phyloP scores from a whole-genome alignment of 2,888 invertebrate genomes.

The Punctoribates punctum region DNA sequence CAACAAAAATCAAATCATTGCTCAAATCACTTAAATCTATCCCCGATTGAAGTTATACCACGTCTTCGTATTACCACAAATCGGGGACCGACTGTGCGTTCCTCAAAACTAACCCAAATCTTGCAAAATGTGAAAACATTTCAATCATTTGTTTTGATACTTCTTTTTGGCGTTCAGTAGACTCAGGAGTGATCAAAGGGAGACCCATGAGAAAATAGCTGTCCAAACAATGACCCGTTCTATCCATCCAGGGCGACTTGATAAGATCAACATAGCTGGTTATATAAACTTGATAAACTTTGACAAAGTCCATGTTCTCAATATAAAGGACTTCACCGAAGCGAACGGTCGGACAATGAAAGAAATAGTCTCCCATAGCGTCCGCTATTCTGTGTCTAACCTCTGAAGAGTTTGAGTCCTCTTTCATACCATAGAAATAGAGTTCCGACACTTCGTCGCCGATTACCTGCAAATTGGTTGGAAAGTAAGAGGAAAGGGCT shows the following conservation, averaged over 20 bases:
- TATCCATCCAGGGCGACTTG: not conserved
- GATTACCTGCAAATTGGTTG: not conserved
- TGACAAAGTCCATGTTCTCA: not conserved
- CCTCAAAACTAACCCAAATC: slow-evolving; percentile 18
- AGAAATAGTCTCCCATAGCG: slow-evolving; percentile 18
- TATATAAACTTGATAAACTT: slow-evolving; percentile 38
- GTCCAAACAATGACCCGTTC: slow-evolving; percentile 6
- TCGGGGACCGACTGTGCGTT: not conserved
- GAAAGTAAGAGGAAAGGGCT: not conserved
- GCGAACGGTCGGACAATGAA: slow-evolving; percentile 24
- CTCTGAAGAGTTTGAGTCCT: not conserved
- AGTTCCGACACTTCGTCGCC: slow-evolving; percentile 13
- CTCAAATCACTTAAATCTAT: not conserved
- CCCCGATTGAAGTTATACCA: no score
- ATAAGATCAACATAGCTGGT: not conserved
- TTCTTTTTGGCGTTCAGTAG: not conserved
- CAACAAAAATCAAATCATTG: not conserved
- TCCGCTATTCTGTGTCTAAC: not conserved
- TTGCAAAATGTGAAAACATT: slow-evolving; percentile 32
- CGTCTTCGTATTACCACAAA: no score
- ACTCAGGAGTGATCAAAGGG: not conserved
- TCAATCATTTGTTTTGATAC: slow-evolving; percentile 29
- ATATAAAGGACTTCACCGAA: slow-evolving; percentile 19
- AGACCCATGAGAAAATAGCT: not conserved
- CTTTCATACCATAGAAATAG: not conserved